Percentiles rank a stretch among this genome's conserved stretches.
These are phyloP conservation scores for Galerucella nymphaeae DNA, from an alignment of 2,888 invertebrate species.

Conservation along the genomic window DNA sequence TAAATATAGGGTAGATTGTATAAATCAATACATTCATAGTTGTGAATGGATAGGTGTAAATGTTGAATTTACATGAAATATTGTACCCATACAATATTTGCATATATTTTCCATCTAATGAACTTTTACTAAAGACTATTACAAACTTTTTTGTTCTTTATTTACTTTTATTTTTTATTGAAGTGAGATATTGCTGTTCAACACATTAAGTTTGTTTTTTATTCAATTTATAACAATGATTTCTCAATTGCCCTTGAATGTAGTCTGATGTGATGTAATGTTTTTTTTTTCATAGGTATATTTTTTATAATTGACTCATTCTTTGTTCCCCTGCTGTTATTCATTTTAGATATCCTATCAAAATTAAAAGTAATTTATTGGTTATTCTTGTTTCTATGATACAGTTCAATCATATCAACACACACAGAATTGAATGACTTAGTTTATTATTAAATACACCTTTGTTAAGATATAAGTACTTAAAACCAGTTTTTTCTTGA, in stretches of 20 bases:
- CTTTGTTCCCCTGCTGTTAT: not conserved
- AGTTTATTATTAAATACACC: too few relatives aligned
- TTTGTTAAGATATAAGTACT: not conserved
- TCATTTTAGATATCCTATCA: not conserved
- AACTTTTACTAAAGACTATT: not conserved
- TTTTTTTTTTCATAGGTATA: not conserved
- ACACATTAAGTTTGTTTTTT: not conserved
- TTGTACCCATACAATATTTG: too few relatives aligned
- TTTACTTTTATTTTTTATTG: not conserved
- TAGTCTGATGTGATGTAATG: not conserved
- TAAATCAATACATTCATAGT: too few relatives aligned
- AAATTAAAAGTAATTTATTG: not conserved
- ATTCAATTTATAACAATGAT: not conserved
- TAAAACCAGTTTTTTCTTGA: constrained; percentile 1
- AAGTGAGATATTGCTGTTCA: not conserved
- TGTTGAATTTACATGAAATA: too few relatives aligned
- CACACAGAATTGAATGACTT: not conserved
- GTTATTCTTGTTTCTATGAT: not conserved
- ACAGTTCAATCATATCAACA: not conserved
- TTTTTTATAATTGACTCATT: not conserved
- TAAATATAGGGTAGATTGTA: too few relatives aligned
- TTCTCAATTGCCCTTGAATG: not conserved
- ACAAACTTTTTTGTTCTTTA: not conserved
- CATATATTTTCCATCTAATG: too few relatives aligned
- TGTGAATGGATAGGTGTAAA: too few relatives aligned